Percentiles rank a stretch among this genome's conserved stretches.
These are phyloP conservation scores for Reticulitermes lucifugus DNA, from an alignment of 2,888 invertebrate species.

Conservation along the genomic window DNA sequence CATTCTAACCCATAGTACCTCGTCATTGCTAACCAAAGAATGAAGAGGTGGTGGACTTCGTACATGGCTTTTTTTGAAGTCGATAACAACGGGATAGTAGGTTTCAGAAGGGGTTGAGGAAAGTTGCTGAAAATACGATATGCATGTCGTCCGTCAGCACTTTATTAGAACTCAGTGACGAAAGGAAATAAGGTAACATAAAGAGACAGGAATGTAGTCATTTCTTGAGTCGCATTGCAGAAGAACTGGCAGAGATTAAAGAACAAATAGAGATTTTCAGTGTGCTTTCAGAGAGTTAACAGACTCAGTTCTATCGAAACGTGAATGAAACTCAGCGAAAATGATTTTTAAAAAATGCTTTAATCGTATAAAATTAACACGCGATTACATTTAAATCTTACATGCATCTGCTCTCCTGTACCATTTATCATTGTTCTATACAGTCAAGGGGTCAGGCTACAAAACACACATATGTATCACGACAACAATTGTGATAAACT, in stretches of 20 bases:
- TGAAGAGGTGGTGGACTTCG: constrained; percentile 32
- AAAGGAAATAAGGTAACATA: neutral
- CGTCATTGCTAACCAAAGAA: constrained; percentile 31
- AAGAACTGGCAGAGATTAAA: neutral
- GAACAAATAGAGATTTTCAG: neutral
- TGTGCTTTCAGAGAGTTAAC: no score
- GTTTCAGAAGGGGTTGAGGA: constrained; percentile 10
- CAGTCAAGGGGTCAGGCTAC: no score
- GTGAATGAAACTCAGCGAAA: no score
- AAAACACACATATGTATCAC: no score
- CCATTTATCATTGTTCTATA: no score
- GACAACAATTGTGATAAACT: no score
- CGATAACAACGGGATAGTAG: constrained; percentile 28
- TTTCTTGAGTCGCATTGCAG: neutral
- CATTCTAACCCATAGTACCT: constrained; percentile 19
- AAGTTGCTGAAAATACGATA: constrained; percentile 21
- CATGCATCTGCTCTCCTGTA: no score
- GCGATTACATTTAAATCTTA: no score
- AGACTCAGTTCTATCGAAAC: no score
- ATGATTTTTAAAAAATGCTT: no score
- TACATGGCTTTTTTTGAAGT: constrained; percentile 5
- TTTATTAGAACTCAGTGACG: constrained; percentile 21
- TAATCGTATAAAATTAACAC: no score
- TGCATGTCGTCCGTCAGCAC: constrained; percentile 10
- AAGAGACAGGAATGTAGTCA: neutral